phyloP scores from a whole-genome alignment of 2,797 vertebrate genomes.

The Carcharodon carcharias region DNA sequence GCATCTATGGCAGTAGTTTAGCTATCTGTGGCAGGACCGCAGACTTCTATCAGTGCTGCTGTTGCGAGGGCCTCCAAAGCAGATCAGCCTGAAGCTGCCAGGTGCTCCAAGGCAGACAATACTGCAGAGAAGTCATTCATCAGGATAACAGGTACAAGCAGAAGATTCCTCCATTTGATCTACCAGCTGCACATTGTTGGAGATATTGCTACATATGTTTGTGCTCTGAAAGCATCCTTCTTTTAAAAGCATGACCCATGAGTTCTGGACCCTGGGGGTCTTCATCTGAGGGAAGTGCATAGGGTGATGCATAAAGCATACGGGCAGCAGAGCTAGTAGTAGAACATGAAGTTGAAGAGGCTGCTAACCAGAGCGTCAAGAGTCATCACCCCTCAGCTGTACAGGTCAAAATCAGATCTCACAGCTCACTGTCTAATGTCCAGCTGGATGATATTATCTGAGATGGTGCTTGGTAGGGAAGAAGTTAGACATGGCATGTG shows the following conservation, averaged over 20 bases:
- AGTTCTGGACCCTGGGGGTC: neutral
- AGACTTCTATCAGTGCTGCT: neutral
- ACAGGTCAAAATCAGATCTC: neutral
- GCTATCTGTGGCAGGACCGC: neutral
- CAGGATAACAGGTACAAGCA: neutral
- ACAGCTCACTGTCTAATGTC: neutral
- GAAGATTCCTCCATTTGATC: neutral
- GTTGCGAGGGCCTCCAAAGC: neutral
- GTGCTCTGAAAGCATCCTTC: neutral
- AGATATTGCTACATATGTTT: neutral
- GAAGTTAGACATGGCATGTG: neutral
- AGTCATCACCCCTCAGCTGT: neutral
- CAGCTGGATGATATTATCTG: neutral
- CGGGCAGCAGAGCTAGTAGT: neutral
- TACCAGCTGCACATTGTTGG: neutral
- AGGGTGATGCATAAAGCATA: neutral
- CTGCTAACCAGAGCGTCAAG: neutral
- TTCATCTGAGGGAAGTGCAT: neutral
- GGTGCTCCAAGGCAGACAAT: neutral
- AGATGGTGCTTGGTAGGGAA: neutral
- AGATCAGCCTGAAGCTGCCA: neutral
- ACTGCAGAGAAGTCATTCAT: constrained; percentile 15
- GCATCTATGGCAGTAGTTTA: neutral
- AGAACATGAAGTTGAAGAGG: neutral
- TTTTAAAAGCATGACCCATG: neutral